Conservation (phyloP, 2,797 vertebrate species). For the Poeciliopsis turneri region DNA sequence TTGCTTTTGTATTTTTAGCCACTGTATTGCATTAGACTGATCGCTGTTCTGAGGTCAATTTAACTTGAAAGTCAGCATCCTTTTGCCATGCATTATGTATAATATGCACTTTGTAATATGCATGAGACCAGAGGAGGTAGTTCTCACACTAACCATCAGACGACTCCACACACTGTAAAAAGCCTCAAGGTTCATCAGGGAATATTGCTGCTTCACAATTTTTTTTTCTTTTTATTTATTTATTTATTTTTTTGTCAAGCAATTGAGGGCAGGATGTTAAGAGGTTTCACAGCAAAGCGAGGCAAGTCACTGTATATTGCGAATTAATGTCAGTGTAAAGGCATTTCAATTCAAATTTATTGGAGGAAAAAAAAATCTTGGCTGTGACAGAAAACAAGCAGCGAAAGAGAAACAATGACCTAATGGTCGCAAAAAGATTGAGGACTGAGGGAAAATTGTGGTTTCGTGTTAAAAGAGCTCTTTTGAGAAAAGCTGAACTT, state of each 20-base stretch:
- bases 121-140: background rate
- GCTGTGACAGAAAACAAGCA: background rate
- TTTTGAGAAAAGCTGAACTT: background rate
- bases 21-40: background rate
- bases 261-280: background rate
- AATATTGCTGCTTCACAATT: background rate
- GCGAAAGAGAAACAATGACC: background rate
- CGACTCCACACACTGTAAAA: slow-evolving; percentile 8
- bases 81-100: background rate
- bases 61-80: background rate
- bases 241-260: background rate
- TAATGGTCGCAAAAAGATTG: background rate
- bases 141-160: background rate
- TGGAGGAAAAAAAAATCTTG: background rate
- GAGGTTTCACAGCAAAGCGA: background rate
- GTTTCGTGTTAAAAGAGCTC: background rate
- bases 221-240: too few relatives aligned
- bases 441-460: background rate
- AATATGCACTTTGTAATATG: background rate
- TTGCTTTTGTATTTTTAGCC: background rate
- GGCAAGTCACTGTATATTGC: background rate
- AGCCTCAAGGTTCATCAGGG: background rate
- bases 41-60: background rate
- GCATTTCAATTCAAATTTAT: background rate
- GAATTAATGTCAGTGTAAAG: background rate